Evolutionary conservation across 1,140 invertebrate genomes (phyloP), one percentile per base, ranked within the genome.

Genomic region (Drosophila leontia): DNA sequence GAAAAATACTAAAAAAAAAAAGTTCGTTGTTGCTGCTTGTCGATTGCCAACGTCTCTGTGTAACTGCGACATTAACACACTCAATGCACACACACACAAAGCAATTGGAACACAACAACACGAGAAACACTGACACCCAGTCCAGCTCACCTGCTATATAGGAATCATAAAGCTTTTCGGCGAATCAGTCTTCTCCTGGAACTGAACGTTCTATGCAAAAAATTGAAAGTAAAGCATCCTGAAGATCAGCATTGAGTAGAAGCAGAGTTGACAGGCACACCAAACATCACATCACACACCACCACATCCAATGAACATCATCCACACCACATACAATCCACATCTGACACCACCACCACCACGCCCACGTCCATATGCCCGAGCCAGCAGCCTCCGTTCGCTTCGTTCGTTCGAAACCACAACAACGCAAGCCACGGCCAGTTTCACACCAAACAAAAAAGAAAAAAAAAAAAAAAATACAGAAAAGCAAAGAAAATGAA

Each of bases 1-100:
- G 47, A 74, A 42, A 65, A 56, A 44, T 39, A 59, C 34, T 56
- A 6, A 51, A 50, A 12, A 51, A 50, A 12, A 70, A 53, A 75
- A 80, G 85, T 90, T 88, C 82, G 85, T 88, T 88, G 85, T 88
- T 88, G 85, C 85, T 88, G 85, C 85, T 90, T 88, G 85, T 90
- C 85, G 85, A 90, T 88, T 88, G 85, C 85, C 85, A 90, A 86
- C 85, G 81, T 85, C 70, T 78, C 84, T 90, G 85, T 88, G 70
- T 90, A 87, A 69, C 85, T 83, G 82, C 84, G 71, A 82, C 83
- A 75, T 76, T 82, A 57, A 62, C 48, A 83, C 35, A 69, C 48
- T 26, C 7, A 56, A 44, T 57, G 50, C 61, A 63, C 29, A 57
- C 47, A 67, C 63, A 82, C 59, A 58, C 41, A 60, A 48, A 68